Base-by-base conservation (phyloP, 2,797 vertebrate species). In the Lacerta viridis region DNA sequence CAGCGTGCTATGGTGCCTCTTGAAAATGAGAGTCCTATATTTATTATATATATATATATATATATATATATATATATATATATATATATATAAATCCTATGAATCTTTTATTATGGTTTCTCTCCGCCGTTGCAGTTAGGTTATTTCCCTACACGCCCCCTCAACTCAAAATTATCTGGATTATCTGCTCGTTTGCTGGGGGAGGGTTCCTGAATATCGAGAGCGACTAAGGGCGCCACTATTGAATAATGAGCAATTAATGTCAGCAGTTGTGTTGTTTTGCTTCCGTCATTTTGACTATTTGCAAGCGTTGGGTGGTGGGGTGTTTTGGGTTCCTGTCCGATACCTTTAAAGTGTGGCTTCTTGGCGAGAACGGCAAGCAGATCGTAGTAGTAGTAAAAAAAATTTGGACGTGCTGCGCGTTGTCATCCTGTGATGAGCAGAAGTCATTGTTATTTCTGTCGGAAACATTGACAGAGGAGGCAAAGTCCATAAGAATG, bases 401-500 rank as follows among this genome's bases (percentile, higher is more conserved):
- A 33, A 33, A 33, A 33, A 33, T 33, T 91, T 41, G 0, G 87
- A 78, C 85, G 81, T 90, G 3, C 0, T 68, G 46, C 88, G 46
- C 87, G 64, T 71, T 91, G 89, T 93, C 93, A 94, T 91, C 91
- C 87, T n/a, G 0, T 93, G 92, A 95, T 94, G 90, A 94, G 94
- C 91, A 91, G 90, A 80, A 90, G 82, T 87, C 81, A 87, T 89
- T 93, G 93, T 94, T 94, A 79, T 89, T 94, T 94, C 92, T 1
- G 0, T 87, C 94, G 93, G 93, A 95, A 95, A 94, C 91, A 91
- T 88, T 94, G 95, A 92, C 91, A 88, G 94, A 78, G 90, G 90
- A 87, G 91, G 89, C 89, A 92, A 92, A 93, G 92, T 85, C 86
- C 84, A 85, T 92, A 92, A 87, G 92, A 95, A 95, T 90, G 92